These are phyloP conservation scores for Brachyhypopomus gauderio DNA, from an alignment of 2,113 vertebrate genomes.

Conservation along the genomic window DNA sequence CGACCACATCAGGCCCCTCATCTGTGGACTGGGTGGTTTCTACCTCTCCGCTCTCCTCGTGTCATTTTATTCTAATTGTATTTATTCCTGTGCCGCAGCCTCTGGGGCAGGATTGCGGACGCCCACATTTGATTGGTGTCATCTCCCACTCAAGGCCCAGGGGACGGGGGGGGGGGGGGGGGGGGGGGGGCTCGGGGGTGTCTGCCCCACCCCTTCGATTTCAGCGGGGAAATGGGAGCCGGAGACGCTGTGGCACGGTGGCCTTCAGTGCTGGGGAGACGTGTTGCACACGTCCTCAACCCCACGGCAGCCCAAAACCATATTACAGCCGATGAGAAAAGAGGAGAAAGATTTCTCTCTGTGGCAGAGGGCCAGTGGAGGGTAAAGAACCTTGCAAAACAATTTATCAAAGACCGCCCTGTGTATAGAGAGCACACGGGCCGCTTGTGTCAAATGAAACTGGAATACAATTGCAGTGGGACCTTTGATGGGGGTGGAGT, in stretches of 20 bases:
- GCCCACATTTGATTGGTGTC: constrained; percentile 56
- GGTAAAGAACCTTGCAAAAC: neutral
- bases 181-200: constrained; percentile 21
- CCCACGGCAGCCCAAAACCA: constrained; percentile 8
- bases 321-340: constrained; percentile 35
- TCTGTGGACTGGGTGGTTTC: neutral
- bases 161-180: constrained; percentile 42
- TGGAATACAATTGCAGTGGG: too few species aligned
- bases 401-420: neutral
- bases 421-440: neutral
- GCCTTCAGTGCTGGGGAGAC: neutral
- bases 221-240: constrained; percentile 39
- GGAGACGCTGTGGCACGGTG: constrained; percentile 16
- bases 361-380: neutral
- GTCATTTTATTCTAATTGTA: constrained; percentile 47
- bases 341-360: neutral
- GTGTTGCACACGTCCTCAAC: neutral
- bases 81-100: constrained; percentile 14
- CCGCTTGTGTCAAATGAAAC: too few species aligned
- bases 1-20: too few species aligned
- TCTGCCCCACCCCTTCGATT: constrained; percentile 49
- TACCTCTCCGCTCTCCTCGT: neutral
- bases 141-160: constrained; percentile 55
- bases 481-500: too few species aligned
- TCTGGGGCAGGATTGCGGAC: constrained; percentile 25